Base-by-base conservation (phyloP, 2,113 vertebrate genomes). In the Theristicus caerulescens region DNA sequence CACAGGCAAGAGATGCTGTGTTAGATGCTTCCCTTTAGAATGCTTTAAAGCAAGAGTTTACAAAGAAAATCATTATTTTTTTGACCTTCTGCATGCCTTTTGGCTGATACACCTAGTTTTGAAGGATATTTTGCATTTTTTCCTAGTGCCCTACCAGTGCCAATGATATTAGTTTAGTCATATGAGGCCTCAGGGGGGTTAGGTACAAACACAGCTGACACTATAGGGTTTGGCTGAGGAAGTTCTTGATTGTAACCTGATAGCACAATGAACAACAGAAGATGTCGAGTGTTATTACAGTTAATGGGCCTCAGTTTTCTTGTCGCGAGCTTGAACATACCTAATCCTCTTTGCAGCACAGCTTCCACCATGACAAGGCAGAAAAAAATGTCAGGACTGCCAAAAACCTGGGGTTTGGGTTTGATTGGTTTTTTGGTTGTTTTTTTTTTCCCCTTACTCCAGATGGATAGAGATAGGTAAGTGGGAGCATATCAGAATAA, bases 281-380 rank as follows among this genome's bases (percentile, higher is more conserved):
- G 73, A 42, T 86, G 84, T 95, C 91, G 90, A 94, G 62, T 69
- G 32, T 90, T 96, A 95, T 95, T 96, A 95, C 10, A 42, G 86
- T 52, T 94, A 97, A 95, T 90, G 64, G 77, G 49, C 85, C 86
- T 95, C 85, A 91, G 94, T 94, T 97, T 97, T 76, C 85, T 88
- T 65, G 78, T 96, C 96, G 72, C 5, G 29, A 96, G 96, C 95
- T 90, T 90, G 70, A 95, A 95, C 67, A 73, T 77, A 92, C 78
- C 64, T 82, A 74, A 93, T 67, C 26, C 59, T 97, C 38, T 90
- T 52, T 17, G 15, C 59, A 88, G 44, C 55, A 40, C 38, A 94
- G 57, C 52, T 82, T 92, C 76, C 24, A 74, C 18, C 25, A 20
- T 64, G 64, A 92, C 58, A 92, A 94, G 59, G 66, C 49, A 70